Evolutionary conservation across 1,140 invertebrate species (phyloP).

Genomic region (Diabrotica undecimpunctata): DNA sequence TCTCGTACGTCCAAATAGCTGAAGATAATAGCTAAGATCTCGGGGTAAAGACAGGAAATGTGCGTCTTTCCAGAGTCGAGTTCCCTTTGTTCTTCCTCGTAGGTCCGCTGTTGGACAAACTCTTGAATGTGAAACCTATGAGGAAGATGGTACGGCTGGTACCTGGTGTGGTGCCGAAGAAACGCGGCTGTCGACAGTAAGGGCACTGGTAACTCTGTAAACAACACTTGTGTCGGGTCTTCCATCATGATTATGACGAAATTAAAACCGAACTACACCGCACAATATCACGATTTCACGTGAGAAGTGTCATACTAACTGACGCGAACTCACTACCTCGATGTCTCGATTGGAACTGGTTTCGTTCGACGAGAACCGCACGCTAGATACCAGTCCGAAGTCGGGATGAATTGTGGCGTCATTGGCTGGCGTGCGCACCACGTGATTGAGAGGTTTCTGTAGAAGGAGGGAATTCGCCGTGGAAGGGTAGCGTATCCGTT

Average conservation of each 20-base stretch:
- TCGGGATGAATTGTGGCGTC: constrained; percentile 28
- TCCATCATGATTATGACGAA: constrained; percentile 39
- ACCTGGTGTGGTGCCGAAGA: constrained; percentile 46
- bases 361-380: constrained; percentile 27
- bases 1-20: constrained; percentile 83
- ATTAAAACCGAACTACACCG: constrained; percentile 20
- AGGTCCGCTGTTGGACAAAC: constrained; percentile 53
- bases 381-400: constrained; percentile 1
- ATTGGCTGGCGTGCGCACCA: constrained; percentile 53
- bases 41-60: constrained; percentile 86
- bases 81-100: constrained; percentile 31
- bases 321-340: constrained; percentile 46
- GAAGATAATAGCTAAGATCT: constrained; percentile 89
- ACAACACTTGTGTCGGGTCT: constrained; percentile 45
- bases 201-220: constrained; percentile 49
- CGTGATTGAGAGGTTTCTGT: constrained; percentile 50
- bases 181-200: constrained; percentile 41
- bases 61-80: constrained; percentile 60
- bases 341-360: constrained; percentile 39
- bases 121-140: constrained; percentile 51
- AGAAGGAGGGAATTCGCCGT: not conserved
- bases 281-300: constrained; percentile 42
- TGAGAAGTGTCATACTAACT: constrained; percentile 40
- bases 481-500: too few relatives aligned
- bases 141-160: constrained; percentile 54